Evolutionary conservation across 37 sponge, comb jelly and placozoan species (phyloP).

Genomic region (Bolinopsis microptera): DNA sequence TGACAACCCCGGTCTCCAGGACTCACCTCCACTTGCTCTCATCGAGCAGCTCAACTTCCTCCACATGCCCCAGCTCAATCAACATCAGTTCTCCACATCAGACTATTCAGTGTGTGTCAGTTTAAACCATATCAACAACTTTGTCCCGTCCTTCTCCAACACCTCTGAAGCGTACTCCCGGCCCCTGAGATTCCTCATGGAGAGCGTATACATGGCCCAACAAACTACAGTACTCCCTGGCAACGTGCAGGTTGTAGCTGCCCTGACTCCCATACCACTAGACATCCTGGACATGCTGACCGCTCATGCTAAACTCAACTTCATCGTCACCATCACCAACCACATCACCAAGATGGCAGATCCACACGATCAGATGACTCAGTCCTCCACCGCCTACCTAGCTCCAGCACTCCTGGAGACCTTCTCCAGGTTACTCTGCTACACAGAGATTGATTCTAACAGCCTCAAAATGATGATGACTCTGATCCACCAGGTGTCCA

Average conservation of each 20-base stretch:
- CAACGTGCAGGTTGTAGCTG: slow-evolving; percentile 44
- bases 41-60: slow-evolving; percentile 50
- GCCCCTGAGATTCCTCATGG: slow-evolving; percentile 21
- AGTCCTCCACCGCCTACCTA: neutral
- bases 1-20: slow-evolving; percentile 40
- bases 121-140: slow-evolving; percentile 53
- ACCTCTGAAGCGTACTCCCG: slow-evolving; percentile 39
- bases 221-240: slow-evolving; percentile 29
- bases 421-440: slow-evolving; percentile 17
- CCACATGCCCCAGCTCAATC: neutral
- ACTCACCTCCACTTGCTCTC: neutral
- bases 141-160: neutral
- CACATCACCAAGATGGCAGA: slow-evolving; percentile 52
- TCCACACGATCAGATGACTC: slow-evolving; percentile 11
- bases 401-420: slow-evolving; percentile 56
- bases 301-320: slow-evolving; percentile 52
- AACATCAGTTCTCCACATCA: neutral
- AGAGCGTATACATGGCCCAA: slow-evolving; percentile 1
- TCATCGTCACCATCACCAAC: slow-evolving; percentile 47
- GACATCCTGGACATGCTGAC: slow-evolving; percentile 40
- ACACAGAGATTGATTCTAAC: slow-evolving; percentile 34
- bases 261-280: slow-evolving; percentile 21
- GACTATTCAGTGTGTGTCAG: slow-evolving; percentile 37
- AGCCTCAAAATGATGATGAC: slow-evolving; percentile 39
- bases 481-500: neutral